Percentiles rank a stretch among this genome's conserved stretches.
Evolutionary conservation across 2,797 vertebrate genomes (phyloP).

Genomic region (Otolemur crassicaudatus): DNA sequence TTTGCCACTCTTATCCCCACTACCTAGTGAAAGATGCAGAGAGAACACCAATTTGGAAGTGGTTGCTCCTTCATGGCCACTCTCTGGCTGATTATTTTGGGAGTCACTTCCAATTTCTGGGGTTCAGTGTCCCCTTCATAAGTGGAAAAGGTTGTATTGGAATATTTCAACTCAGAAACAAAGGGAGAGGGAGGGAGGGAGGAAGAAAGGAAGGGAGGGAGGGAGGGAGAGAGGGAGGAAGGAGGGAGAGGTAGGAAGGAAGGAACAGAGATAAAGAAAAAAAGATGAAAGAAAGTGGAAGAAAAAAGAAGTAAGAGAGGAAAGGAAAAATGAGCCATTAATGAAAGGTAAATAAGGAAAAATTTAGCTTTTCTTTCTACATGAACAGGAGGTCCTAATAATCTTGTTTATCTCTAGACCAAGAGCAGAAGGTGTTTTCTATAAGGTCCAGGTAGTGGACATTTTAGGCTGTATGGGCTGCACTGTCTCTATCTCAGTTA

Average conservation of each 20-base stretch:
- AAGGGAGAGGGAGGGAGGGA: too few relatives aligned
- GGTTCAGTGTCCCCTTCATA: not conserved
- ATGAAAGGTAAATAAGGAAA: not conserved
- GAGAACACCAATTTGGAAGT: not conserved
- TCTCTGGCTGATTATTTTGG: not conserved
- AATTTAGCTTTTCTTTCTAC: not conserved
- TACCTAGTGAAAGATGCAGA: not conserved
- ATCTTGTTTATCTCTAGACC: not conserved
- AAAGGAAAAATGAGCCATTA: not conserved
- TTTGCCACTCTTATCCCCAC: not conserved
- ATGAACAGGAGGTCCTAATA: not conserved
- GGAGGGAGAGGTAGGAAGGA: not conserved
- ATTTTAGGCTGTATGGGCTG: not conserved
- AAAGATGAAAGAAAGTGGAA: not conserved
- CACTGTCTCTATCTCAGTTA: not conserved
- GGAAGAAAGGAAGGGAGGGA: accelerated
- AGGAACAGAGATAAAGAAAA: not conserved
- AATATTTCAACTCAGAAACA: not conserved
- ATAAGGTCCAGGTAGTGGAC: not conserved
- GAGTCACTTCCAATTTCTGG: not conserved
- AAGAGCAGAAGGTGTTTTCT: not conserved
- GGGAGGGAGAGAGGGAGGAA: too few relatives aligned
- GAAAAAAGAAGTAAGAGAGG: not conserved
- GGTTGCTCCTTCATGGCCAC: accelerated
- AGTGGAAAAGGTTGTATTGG: not conserved